Conservation (phyloP, 2,113 vertebrate species). For the Propithecus coquereli region DNA sequence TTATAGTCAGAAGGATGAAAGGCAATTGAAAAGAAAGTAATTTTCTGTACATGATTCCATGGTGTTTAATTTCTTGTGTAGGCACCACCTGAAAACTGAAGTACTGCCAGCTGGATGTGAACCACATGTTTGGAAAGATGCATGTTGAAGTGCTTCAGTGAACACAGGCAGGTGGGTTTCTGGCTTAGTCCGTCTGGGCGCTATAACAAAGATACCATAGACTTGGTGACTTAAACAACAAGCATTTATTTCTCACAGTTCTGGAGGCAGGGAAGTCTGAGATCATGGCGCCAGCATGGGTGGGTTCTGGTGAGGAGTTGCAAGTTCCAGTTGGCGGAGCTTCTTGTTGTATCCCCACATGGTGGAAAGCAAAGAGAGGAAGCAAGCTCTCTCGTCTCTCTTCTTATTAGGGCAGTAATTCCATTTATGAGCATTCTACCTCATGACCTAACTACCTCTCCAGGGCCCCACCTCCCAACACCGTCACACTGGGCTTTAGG, state of each 20-base stretch:
- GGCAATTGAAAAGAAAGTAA: background rate
- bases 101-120: background rate
- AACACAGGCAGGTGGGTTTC: background rate
- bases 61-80: background rate
- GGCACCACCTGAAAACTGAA: background rate
- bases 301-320: no score
- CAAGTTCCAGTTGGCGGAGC: background rate
- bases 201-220: background rate
- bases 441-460: background rate
- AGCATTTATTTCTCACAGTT: background rate
- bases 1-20: background rate
- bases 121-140: background rate
- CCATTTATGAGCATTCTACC: background rate
- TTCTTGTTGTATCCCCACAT: background rate
- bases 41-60: background rate
- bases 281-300: rapidly evolving
- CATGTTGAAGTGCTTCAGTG: no score
- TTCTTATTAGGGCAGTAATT: background rate
- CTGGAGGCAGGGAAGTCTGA: background rate
- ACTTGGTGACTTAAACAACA: background rate
- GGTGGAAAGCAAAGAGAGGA: background rate
- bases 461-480: background rate
- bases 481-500: background rate
- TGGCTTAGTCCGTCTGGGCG: background rate
- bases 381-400: background rate